phyloP scores from a whole-genome alignment of 2,888 invertebrate genomes.

The Ochropacha duplaris region DNA sequence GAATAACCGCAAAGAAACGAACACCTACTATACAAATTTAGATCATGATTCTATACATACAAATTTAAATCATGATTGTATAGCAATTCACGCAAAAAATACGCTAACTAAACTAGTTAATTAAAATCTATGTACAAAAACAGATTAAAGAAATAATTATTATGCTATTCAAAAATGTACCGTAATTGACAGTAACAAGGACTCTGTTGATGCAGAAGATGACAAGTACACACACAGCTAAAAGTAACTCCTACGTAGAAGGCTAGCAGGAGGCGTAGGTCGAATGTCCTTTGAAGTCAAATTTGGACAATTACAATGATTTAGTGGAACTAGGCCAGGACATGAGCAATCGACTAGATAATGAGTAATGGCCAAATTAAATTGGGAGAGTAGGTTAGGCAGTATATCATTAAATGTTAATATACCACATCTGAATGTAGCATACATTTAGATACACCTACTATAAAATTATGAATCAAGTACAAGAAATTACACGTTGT shows the following conservation, averaged over 20 bases:
- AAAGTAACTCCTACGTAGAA: conserved; percentile 40
- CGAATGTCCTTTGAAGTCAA: conserved; percentile 27
- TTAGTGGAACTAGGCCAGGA: conserved; percentile 54
- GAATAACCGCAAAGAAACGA: conserved; percentile 13
- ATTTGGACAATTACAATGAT: conserved; percentile 61
- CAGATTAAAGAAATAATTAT: conserved; percentile 8
- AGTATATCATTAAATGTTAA: conserved; percentile 10
- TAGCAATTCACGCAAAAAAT: conserved; percentile 17
- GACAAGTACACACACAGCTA: conserved; percentile 11
- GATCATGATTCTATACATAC: conserved; percentile 19
- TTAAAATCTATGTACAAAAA: conserved; percentile 13
- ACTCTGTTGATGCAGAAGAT: too few species aligned
- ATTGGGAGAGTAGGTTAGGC: conserved; percentile 25
- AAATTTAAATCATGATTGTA: conserved; percentile 20
- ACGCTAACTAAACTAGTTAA: conserved; percentile 10
- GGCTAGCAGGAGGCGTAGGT: conserved; percentile 25
- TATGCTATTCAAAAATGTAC: neutral
- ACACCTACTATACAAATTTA: conserved; percentile 18
- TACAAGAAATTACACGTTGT: neutral
- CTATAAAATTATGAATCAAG: neutral
- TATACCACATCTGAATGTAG: neutral
- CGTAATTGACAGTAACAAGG: neutral
- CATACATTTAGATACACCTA: neutral
- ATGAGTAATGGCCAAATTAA: conserved; percentile 25
- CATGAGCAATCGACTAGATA: conserved; percentile 42